Conservation (phyloP, 1,140 invertebrate genomes). For the Scaptomyza hsui region DNA sequence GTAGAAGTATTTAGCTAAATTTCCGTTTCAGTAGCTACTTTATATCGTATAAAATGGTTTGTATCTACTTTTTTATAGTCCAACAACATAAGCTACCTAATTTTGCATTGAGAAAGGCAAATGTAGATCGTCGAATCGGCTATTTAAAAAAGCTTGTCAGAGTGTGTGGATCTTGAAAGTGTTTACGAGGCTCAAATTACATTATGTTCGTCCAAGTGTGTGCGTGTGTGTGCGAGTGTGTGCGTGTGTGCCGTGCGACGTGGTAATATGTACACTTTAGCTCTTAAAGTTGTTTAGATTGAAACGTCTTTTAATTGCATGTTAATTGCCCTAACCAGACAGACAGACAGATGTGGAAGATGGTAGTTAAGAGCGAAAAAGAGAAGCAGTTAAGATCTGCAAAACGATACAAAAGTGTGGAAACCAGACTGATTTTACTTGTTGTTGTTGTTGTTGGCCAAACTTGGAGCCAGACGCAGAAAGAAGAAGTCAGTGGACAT, state of each 20-base stretch:
- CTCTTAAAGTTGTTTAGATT: slow-evolving; percentile 57
- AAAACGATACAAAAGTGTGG: slow-evolving; percentile 35
- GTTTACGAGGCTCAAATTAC: slow-evolving; percentile 44
- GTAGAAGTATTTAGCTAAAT: too few species aligned
- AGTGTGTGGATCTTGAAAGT: slow-evolving; percentile 33
- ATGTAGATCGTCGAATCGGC: slow-evolving; percentile 23
- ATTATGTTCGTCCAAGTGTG: slow-evolving; percentile 13
- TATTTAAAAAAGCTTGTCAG: slow-evolving; percentile 27
- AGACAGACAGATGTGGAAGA: slow-evolving; percentile 14
- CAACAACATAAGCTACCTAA: slow-evolving; percentile 14
- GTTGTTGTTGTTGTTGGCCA: slow-evolving; percentile 22
- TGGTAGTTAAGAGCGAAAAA: slow-evolving; percentile 7
- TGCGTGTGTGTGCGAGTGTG: slow-evolving; percentile 4
- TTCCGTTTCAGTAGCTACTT: neutral
- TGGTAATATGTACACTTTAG: slow-evolving; percentile 49
- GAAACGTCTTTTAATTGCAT: slow-evolving; percentile 81
- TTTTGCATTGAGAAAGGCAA: slow-evolving; percentile 39
- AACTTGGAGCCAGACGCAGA: slow-evolving; percentile 48
- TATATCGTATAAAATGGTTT: neutral
- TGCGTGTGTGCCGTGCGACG: slow-evolving; percentile 36
- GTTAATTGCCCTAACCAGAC: slow-evolving; percentile 71
- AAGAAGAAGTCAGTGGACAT: slow-evolving; percentile 46
- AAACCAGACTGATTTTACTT: slow-evolving; percentile 1
- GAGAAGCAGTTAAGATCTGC: slow-evolving; percentile 41
- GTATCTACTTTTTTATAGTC: slow-evolving; percentile 23